phyloP scores from a whole-genome alignment of 2,888 invertebrate genomes.

The Melieria crassipennis region DNA sequence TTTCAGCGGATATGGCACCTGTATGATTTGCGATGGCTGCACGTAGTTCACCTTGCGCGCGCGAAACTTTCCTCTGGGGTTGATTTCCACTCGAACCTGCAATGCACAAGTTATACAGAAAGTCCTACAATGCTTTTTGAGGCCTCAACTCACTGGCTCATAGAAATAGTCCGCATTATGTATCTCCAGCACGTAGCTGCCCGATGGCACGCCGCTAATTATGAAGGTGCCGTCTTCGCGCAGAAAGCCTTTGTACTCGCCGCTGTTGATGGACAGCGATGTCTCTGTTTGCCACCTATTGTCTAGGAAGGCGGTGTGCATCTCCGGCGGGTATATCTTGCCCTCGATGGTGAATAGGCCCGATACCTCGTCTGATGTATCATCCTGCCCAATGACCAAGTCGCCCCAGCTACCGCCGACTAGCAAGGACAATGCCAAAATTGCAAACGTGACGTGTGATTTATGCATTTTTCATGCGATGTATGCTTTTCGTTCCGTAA shows the following conservation, averaged over 20 bases:
- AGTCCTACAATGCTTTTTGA: neutral
- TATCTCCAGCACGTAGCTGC: conserved; percentile 94
- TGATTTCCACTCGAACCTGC: conserved; percentile 87
- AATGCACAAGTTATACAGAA: neutral
- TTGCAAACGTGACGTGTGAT: too few relatives aligned
- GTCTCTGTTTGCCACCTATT: conserved; percentile 81
- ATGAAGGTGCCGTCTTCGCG: conserved; percentile 92
- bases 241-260: conserved; percentile 87
- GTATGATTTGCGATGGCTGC: conserved; percentile 89
- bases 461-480: too few relatives aligned
- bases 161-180: conserved; percentile 90
- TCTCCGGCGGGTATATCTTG: conserved; percentile 75
- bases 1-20: conserved; percentile 91
- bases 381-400: conserved; percentile 57
- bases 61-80: conserved; percentile 95
- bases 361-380: conserved; percentile 60
- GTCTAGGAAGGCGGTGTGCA: conserved; percentile 57
- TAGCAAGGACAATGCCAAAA: neutral
- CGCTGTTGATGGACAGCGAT: conserved; percentile 86
- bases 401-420: conserved; percentile 41
- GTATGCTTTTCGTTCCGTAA: too few relatives aligned
- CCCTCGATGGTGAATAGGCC: conserved; percentile 83
- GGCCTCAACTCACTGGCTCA: conserved; percentile 76
- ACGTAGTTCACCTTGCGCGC: conserved; percentile 94
- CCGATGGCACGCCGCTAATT: conserved; percentile 87